These are phyloP conservation scores for Montipora efflorescens DNA, from an alignment of 64 coral and sea anemone species.

Conservation along the genomic window DNA sequence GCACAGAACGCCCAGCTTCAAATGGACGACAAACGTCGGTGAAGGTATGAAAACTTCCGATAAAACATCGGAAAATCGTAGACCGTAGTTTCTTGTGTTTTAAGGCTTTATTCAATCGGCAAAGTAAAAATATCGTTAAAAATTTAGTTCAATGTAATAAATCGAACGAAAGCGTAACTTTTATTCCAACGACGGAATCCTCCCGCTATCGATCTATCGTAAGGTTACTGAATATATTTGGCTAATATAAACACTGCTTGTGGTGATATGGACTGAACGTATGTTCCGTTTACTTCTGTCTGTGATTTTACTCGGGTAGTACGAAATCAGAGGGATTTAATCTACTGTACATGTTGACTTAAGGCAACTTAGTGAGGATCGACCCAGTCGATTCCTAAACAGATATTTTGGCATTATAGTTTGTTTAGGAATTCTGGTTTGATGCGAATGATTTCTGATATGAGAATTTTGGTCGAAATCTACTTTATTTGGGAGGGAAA, in stretches of 20 bases:
- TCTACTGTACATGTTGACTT: background rate
- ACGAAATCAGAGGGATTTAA: slow-evolving; percentile 9
- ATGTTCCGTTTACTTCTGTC: background rate
- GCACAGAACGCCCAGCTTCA: slow-evolving; percentile 27
- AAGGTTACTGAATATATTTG: slow-evolving; percentile 1
- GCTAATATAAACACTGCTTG: background rate
- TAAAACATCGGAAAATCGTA: slow-evolving; percentile 7
- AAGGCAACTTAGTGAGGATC: no score
- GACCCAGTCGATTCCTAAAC: background rate
- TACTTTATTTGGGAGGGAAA: slow-evolving; percentile 34
- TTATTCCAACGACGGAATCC: background rate
- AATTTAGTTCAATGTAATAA: background rate
- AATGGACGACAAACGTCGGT: slow-evolving; percentile 6
- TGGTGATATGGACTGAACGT: background rate
- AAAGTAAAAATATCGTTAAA: background rate
- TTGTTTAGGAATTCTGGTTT: slow-evolving; percentile 41
- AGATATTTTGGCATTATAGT: background rate
- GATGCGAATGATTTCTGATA: background rate
- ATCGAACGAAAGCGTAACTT: background rate
- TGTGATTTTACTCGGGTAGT: background rate
- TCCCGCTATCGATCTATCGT: slow-evolving; percentile 14
- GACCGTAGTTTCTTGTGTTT: background rate
- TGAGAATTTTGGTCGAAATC: background rate
- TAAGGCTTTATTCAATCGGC: background rate
- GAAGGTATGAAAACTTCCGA: background rate